phyloP scores from a whole-genome alignment of 2,797 vertebrate species.

The Sebastes trivittatus region DNA sequence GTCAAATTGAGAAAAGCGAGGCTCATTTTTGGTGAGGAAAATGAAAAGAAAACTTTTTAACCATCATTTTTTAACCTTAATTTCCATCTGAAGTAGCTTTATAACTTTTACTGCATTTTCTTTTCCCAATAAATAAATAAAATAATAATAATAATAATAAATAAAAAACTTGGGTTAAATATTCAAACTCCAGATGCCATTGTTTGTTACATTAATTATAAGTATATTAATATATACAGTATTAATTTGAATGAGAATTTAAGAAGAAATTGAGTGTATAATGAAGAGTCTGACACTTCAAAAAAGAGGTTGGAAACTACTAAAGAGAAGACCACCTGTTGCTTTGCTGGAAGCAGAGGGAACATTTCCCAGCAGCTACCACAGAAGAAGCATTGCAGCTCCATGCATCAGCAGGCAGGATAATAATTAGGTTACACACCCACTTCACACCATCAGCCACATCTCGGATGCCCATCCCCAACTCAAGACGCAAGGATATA shows the following conservation, averaged over 20 bases:
- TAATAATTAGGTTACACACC: constrained; percentile 49
- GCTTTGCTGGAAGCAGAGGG: constrained; percentile 36
- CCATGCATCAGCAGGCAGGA: constrained; percentile 55
- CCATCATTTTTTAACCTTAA: no score
- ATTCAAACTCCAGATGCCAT: not conserved
- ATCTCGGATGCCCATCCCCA: constrained; percentile 51
- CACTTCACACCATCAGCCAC: constrained; percentile 55
- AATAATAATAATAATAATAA: no score
- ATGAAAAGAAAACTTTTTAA: no score
- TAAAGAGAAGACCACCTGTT: constrained; percentile 42
- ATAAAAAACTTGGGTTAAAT: no score
- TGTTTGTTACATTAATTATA: not conserved
- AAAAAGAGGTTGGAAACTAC: not conserved
- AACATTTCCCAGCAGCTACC: constrained; percentile 37
- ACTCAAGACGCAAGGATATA: not conserved
- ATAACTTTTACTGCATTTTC: not conserved
- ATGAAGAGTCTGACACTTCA: not conserved
- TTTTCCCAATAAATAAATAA: no score
- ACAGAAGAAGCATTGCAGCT: constrained; percentile 9
- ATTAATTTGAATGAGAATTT: not conserved
- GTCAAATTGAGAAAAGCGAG: not conserved
- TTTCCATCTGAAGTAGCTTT: not conserved
- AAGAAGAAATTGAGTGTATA: not conserved
- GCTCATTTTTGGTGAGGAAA: not conserved
- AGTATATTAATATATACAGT: no score